Evolutionary conservation across 2,797 vertebrate genomes (phyloP), one percentile per base, ranked within the genome.

Genomic region (Aeoliscus strigatus): DNA sequence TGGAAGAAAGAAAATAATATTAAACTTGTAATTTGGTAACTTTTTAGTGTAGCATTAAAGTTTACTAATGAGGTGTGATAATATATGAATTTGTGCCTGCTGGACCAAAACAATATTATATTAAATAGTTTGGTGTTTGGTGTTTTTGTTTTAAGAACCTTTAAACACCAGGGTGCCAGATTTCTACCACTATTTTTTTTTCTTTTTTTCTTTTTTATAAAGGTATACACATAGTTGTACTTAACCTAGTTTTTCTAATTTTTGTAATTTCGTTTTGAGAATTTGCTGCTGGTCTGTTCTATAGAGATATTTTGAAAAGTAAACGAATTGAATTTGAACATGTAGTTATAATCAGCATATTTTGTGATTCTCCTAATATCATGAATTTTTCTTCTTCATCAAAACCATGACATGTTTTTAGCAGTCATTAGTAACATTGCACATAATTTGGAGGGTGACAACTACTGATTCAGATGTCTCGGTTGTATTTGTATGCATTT

Each of bases 31-130:
- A n/a, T n/a, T n/a, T n/a, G n/a, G n/a, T n/a, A n/a, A n/a, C n/a
- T n/a, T n/a, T n/a, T n/a, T n/a, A n/a, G 11, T 26, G 15, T 13
- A 24, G 0, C 0, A 29, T n/a, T n/a, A n/a, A n/a, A n/a, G n/a
- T 51, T 70, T 56, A 4, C 25, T 59, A 55, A 50, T 54, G 3
- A 48, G 60, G 30, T 6, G 3, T 29, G n/a, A 47, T 15, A 8
- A 12, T 1, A 4, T 34, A 45, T 39, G 31, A 4, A 40, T 51
- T 34, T 71, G 15, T 55, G 17, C n/a, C n/a, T n/a, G n/a, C n/a
- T n/a, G n/a, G n/a, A 80, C 71, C 74, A 77, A 79, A 78, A 55
- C 44, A 43, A 42, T 17, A 33, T 55, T 10, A 43, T 48, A 65
- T 37, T 51, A 73, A 59, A 63, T 24, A 3, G 36, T 47, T n/a